Evolutionary conservation across 2,113 vertebrate genomes (phyloP), one percentile per base, ranked within the genome.

Genomic region (Glaucidium brasilianum): DNA sequence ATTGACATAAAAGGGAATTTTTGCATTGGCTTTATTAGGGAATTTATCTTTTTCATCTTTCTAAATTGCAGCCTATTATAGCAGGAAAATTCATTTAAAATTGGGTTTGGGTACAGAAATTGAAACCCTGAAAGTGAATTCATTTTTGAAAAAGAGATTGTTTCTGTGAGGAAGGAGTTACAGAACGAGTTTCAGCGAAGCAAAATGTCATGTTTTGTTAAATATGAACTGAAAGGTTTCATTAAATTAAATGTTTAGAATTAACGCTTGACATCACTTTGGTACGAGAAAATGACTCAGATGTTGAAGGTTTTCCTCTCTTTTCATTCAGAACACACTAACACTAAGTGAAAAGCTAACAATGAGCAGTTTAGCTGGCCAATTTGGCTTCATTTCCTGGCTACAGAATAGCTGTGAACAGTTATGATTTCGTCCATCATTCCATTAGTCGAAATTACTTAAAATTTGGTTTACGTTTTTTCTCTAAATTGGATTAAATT

Each of bases 241-340:
- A 89, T 95, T 91, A 91, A 73, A 73, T 86, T 83, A 92, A 87
- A 58, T 45, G n/a, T 32, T 52, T 92, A 56, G 94, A 96, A 97
- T 97, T 96, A 77, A 80, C 49, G 68, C 96, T 91, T 82, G 90
- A 95, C 98, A 98, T 98, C 94, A 92, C 87, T 96, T 95, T 96
- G 60, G 93, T 98, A 92, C 84, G 87, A 98, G 96, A 98, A 96
- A 95, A 98, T 97, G 97, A 97, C 96, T 98, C 97, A 90, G 52
- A 83, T 82, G 64, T 64, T 78, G 71, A 87, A 95, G 88, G 37
- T n/a, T 87, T 78, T 89, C 41, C 83, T 91, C 68, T 74, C 66
- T 92, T 94, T 88, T 94, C 60, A 95, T 94, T 94, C 81, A 96
- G 76, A 98, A 91, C 96, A 97, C 95, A 97, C 96, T 97, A 98